These are phyloP conservation scores for Tetropium fuscum DNA, from an alignment of 2,888 invertebrate genomes.

Conservation along the genomic window DNA sequence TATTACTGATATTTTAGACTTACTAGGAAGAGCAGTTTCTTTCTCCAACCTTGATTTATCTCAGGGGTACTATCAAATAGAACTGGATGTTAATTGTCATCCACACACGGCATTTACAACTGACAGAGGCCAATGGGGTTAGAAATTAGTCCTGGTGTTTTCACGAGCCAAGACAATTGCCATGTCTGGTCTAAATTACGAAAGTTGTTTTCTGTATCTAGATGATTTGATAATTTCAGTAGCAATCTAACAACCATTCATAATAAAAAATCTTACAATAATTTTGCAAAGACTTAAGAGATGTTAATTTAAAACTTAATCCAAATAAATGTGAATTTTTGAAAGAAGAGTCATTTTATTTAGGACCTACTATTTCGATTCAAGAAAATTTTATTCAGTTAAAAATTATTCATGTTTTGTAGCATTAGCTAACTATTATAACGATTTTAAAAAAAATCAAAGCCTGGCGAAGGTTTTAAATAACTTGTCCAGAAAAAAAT, in stretches of 20 bases:
- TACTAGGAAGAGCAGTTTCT: constrained; percentile 46
- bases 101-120: constrained; percentile 47
- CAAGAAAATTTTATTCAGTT: too few relatives aligned
- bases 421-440: too few relatives aligned
- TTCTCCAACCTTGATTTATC: constrained; percentile 45
- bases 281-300: constrained; percentile 18
- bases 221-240: constrained; percentile 44
- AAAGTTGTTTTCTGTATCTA: constrained; percentile 34
- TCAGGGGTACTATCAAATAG: constrained; percentile 50
- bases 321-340: constrained; percentile 41
- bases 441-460: too few relatives aligned
- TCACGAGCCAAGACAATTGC: constrained; percentile 47
- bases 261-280: constrained; percentile 33
- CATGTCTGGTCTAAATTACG: constrained; percentile 42
- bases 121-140: constrained; percentile 48
- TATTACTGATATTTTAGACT: constrained; percentile 33
- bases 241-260: constrained; percentile 40
- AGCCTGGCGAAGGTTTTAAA: too few relatives aligned
- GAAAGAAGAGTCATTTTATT: constrained; percentile 32
- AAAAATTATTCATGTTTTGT: too few relatives aligned
- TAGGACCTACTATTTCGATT: constrained; percentile 24
- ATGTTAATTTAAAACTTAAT: constrained; percentile 28
- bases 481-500: too few relatives aligned
- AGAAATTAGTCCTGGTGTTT: constrained; percentile 47
- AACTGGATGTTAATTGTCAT: constrained; percentile 40